Conservation (phyloP, 37 sponge, comb jelly and placozoan species). For the Spongilla lacustris region DNA sequence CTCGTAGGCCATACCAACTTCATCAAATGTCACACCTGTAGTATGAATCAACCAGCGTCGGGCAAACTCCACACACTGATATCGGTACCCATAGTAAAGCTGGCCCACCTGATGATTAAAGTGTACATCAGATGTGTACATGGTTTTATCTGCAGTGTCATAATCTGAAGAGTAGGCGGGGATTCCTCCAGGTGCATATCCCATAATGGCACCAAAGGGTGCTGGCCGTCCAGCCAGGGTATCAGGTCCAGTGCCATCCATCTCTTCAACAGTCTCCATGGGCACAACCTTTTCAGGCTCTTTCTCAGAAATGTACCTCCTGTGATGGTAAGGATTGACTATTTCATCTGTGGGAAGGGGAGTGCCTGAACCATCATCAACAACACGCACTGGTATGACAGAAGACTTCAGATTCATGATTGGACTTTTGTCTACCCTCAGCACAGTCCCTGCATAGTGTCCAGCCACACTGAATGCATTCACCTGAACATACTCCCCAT, state of each 20-base stretch:
- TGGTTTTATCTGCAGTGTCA: not conserved
- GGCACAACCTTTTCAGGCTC: not conserved
- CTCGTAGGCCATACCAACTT: not conserved
- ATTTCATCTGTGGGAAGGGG: not conserved
- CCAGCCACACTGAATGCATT: not conserved
- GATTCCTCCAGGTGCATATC: not conserved
- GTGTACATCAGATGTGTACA: not conserved
- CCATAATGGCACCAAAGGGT: not conserved
- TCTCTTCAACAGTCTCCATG: not conserved
- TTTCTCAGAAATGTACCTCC: not conserved
- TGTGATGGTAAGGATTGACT: not conserved
- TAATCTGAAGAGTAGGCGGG: not conserved
- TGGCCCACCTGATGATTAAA: not conserved
- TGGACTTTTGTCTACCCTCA: not conserved
- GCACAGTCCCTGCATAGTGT: not conserved
- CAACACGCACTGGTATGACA: not conserved
- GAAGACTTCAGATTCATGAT: not conserved
- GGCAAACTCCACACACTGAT: constrained; percentile 1
- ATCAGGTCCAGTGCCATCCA: not conserved
- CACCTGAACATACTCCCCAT: not conserved
- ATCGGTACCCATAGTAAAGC: not conserved
- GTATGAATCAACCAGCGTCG: constrained; percentile 7
- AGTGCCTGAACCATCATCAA: not conserved
- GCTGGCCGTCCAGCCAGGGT: not conserved
- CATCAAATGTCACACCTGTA: not conserved